Conservation (phyloP, 2,113 vertebrate genomes). For the Reinhardtius hippoglossoides region DNA sequence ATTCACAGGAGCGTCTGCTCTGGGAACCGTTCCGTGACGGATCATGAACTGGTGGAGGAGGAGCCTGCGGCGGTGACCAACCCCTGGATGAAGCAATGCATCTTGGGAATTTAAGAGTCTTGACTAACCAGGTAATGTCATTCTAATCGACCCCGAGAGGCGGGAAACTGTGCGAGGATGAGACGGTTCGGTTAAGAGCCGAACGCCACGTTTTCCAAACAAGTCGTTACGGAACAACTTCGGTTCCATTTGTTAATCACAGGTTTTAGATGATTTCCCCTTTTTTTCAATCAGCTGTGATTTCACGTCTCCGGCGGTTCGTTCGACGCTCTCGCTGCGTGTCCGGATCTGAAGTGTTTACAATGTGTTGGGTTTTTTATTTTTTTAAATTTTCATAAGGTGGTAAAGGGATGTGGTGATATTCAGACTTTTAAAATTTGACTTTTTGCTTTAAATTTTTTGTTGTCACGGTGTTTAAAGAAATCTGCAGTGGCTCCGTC, state of each 20-base stretch:
- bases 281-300: no score
- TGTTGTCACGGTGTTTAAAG: background rate
- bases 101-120: conserved; percentile 52
- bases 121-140: background rate
- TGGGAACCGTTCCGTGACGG: background rate
- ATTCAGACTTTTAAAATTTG: background rate
- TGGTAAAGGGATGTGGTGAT: background rate
- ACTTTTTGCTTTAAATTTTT: background rate
- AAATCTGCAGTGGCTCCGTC: background rate
- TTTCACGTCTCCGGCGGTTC: background rate
- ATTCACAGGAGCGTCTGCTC: background rate
- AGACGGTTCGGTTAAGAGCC: no score
- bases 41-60: background rate
- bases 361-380: background rate
- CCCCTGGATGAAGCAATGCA: conserved; percentile 18
- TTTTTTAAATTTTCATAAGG: background rate
- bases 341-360: background rate
- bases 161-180: background rate
- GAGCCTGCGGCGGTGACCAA: no score
- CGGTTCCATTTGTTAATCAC: background rate
- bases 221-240: background rate
- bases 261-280: background rate
- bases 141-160: background rate
- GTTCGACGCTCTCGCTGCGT: no score
- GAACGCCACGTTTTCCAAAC: background rate